phyloP scores from a whole-genome alignment of 2,888 invertebrate species.

The Callinectes sapidus region DNA sequence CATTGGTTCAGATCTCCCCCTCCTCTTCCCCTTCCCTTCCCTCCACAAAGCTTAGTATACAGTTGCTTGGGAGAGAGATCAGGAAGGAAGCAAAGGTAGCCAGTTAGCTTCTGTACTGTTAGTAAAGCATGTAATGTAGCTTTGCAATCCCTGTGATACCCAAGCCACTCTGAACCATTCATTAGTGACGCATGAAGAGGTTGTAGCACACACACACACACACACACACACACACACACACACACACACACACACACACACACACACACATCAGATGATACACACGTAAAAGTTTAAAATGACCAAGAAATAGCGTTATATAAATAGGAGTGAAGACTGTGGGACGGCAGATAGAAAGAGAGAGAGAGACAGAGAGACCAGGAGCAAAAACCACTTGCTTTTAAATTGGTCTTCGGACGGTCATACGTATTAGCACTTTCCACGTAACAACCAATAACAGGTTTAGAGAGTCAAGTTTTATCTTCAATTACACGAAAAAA shows the following conservation, averaged over 20 bases:
- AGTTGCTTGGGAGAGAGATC: not conserved
- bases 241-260: conserved; percentile 44
- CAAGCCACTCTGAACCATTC: not conserved
- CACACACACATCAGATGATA: conserved; percentile 4
- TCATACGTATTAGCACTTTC: not conserved
- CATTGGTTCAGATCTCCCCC: not conserved
- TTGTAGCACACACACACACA: not conserved
- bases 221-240: conserved; percentile 23
- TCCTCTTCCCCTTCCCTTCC: not conserved
- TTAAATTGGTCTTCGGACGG: not conserved
- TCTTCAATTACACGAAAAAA: conserved; percentile 19
- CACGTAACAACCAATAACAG: conserved; percentile 18
- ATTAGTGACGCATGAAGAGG: not conserved
- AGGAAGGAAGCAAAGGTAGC: not conserved
- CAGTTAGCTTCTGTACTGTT: not conserved
- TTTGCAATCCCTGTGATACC: not conserved
- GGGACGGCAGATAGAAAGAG: not conserved
- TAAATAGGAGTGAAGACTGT: not conserved
- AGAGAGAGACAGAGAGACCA: not conserved
- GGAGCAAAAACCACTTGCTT: not conserved
- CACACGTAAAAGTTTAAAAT: conserved; percentile 8
- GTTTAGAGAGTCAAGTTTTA: not conserved
- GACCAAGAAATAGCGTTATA: not conserved
- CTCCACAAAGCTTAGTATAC: not conserved
- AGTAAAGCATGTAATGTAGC: not conserved